These are phyloP conservation scores for Aphodius granarius DNA, from an alignment of 2,888 invertebrate species.

Conservation along the genomic window DNA sequence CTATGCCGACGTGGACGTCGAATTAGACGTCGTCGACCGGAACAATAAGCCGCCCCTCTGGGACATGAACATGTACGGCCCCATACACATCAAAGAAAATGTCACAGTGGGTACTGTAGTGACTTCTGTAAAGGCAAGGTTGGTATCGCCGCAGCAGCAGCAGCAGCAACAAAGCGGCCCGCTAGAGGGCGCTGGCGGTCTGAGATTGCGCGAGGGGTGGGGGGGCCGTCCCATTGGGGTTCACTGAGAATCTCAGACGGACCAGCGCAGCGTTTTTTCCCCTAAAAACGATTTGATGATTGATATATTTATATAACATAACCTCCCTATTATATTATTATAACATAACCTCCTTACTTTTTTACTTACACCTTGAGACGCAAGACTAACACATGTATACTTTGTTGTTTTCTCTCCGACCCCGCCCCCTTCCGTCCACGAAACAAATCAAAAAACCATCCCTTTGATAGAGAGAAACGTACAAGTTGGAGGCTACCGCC, in stretches of 20 bases:
- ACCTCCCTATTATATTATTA: too few species aligned
- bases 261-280: slow-evolving; percentile 11
- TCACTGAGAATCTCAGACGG: slow-evolving; percentile 33
- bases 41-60: slow-evolving; percentile 98
- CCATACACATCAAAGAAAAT: slow-evolving; percentile 98
- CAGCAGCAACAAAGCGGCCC: too few species aligned
- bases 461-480: slow-evolving; percentile 84
- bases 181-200: slow-evolving; percentile 46
- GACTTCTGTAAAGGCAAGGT: slow-evolving; percentile 98
- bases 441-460: slow-evolving; percentile 6
- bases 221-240: slow-evolving; percentile 36
- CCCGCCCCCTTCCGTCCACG: slow-evolving; percentile 14
- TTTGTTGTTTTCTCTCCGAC: slow-evolving; percentile 10
- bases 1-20: slow-evolving; percentile 95
- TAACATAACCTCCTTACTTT: slow-evolving; percentile 41
- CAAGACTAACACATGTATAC: neutral
- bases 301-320: neutral
- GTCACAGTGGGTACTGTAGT: slow-evolving; percentile 98
- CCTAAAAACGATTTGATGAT: neutral
- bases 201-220: slow-evolving; percentile 52
- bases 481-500: slow-evolving; percentile 98
- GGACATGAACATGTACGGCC: slow-evolving; percentile 94
- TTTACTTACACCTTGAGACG: slow-evolving; percentile 23
- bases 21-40: slow-evolving; percentile 97
- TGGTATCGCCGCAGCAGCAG: slow-evolving; percentile 64